Evolutionary conservation across 2,888 invertebrate genomes (phyloP).

Genomic region (Dolichomitus sp.): DNA sequence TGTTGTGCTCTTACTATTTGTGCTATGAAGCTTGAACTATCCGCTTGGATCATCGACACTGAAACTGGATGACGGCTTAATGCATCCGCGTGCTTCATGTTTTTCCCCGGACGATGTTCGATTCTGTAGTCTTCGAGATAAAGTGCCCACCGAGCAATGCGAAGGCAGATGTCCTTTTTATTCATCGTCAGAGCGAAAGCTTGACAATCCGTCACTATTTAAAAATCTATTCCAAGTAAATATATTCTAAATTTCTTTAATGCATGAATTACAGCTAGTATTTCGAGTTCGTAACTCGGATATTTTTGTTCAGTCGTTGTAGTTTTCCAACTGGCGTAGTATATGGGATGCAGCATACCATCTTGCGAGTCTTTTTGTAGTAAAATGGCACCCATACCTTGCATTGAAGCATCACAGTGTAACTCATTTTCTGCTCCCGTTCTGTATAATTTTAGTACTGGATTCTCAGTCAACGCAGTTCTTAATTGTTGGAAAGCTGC

Average conservation of each 20-base stretch:
- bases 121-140: slow-evolving; percentile 70
- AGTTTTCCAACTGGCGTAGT: slow-evolving; percentile 71
- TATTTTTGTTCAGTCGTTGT: slow-evolving; percentile 69
- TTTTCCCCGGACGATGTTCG: slow-evolving; percentile 68
- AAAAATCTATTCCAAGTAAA: slow-evolving; percentile 68
- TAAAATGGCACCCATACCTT: no score
- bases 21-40: slow-evolving; percentile 24
- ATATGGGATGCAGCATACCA: slow-evolving; percentile 45
- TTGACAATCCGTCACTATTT: slow-evolving; percentile 71
- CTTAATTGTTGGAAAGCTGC: no score
- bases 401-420: no score
- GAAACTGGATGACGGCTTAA: slow-evolving; percentile 70
- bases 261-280: slow-evolving; percentile 70
- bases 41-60: slow-evolving; percentile 10
- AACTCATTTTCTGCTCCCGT: no score
- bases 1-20: no score
- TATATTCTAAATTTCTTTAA: slow-evolving; percentile 71
- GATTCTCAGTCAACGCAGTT: no score
- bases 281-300: slow-evolving; percentile 71
- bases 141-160: slow-evolving; percentile 71
- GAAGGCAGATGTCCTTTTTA: slow-evolving; percentile 69
- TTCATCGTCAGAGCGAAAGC: slow-evolving; percentile 69
- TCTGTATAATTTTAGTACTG: no score
- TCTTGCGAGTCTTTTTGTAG: no score
- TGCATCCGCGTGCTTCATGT: slow-evolving; percentile 73